Evolutionary conservation across 2,888 invertebrate genomes (phyloP), one percentile per base, ranked within the genome.

Genomic region (Dasysyrphus tricinctus): DNA sequence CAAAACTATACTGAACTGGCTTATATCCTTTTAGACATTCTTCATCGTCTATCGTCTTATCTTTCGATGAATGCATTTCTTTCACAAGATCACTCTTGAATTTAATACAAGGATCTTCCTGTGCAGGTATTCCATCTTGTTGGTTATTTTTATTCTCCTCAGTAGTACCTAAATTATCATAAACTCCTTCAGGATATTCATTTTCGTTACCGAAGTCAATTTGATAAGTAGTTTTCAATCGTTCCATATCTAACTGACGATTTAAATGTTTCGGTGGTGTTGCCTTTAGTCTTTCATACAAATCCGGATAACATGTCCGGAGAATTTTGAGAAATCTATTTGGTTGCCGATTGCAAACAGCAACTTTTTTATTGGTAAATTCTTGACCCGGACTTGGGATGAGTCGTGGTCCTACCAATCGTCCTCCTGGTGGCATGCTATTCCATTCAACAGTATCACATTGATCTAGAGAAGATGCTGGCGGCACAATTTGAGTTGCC

Each of bases 201-300:
- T 90, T 90, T 42, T 91, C 88, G 42, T 89, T 89, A 19, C 94
- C 93, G 88, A 91, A 95, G 89, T 95, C 95, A 5, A 93, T 92
- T 91, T 94, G 94, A 89, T 95, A 95, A 0, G 94, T 95, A 7
- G 94, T 93, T 54, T 92, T 92, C 88, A 94, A 90, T 34, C 94
- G 92, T 88, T 95, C 94, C 5, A 90, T 90, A 84, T 95, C 94
- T 39, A 94, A 92, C 44, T 93, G 91, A 12, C 93, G 92, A 49
- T 93, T 91, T 5, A 94, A 89, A 74, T 94, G 93, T 65, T 93
- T 92, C 19, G 93, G 93, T 5, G 94, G 93, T 79, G 93, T 92
- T 7, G 92, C 91, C 81, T 93, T 93, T 1, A 94, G 89, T 14
- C 94, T 92, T 88, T 94, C 94, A 84, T 94, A 94, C 29, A 94